phyloP scores from a whole-genome alignment of 2,113 vertebrate genomes.

The Myrmecobius fasciatus region DNA sequence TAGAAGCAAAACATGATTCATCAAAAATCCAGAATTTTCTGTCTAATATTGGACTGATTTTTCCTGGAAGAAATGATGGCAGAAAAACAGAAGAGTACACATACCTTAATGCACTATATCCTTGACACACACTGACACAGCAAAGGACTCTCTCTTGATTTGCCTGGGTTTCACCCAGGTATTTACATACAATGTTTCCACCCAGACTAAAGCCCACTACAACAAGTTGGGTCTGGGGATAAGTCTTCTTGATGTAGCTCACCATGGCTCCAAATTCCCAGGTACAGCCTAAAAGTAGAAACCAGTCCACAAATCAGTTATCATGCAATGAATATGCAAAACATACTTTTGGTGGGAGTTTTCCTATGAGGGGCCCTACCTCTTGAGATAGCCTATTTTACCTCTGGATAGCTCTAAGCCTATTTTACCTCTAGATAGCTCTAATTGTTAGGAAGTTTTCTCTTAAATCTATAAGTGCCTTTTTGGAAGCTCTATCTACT shows the following conservation, averaged over 20 bases:
- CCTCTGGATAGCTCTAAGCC: not conserved
- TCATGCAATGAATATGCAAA: not conserved
- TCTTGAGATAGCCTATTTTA: not conserved
- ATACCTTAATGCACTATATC: constrained; percentile 96
- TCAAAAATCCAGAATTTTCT: not conserved
- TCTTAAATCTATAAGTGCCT: not conserved
- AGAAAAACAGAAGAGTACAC: constrained; percentile 46
- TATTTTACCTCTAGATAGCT: not conserved
- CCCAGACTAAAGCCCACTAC: constrained; percentile 98
- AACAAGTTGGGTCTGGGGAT: constrained; percentile 91
- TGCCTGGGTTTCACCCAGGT: constrained; percentile 91
- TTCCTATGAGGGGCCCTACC: not conserved
- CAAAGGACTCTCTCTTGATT: constrained; percentile 97
- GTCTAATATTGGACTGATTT: not conserved
- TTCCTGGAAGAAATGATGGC: not conserved
- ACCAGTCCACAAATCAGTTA: not conserved
- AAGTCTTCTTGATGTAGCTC: constrained; percentile 93
- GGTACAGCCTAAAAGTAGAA: constrained; percentile 90
- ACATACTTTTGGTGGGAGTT: not conserved
- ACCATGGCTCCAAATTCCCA: constrained; percentile 99
- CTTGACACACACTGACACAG: constrained; percentile 96
- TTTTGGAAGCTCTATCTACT: not conserved
- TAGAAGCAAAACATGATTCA: not conserved
- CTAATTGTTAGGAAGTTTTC: not conserved
- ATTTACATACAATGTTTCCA: constrained; percentile 99